Percentiles rank a stretch among this genome's conserved stretches.
Evolutionary conservation across 2,797 vertebrate genomes (phyloP).

Genomic region (Zonotrichia albicollis): DNA sequence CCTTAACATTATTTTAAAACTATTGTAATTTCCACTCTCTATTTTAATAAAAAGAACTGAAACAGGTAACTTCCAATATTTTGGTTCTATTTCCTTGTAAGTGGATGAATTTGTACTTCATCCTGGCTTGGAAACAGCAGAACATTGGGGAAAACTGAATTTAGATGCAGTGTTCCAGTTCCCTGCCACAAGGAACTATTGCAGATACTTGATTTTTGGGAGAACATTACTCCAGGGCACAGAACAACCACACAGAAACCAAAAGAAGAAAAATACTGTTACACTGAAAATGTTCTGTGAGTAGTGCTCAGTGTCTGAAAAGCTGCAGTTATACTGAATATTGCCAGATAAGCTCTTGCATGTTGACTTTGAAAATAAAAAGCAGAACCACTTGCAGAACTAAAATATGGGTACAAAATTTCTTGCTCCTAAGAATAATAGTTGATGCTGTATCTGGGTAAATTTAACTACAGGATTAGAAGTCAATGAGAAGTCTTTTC

Average conservation of each 20-base stretch:
- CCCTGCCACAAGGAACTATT: background rate
- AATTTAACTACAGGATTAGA: background rate
- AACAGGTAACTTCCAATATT: background rate
- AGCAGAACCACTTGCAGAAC: background rate
- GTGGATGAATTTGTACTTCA: background rate
- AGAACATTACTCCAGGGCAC: background rate
- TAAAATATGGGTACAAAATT: background rate
- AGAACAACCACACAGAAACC: background rate
- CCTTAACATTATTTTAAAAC: background rate
- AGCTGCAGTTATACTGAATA: background rate
- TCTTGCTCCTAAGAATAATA: background rate
- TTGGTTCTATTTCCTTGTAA: background rate
- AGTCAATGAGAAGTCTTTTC: background rate
- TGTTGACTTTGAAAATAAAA: background rate
- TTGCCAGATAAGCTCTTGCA: background rate
- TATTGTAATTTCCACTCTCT: rapidly evolving
- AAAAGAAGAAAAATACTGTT: background rate
- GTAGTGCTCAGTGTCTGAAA: background rate
- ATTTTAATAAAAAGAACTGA: background rate
- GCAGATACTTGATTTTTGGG: background rate
- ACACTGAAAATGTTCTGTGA: background rate
- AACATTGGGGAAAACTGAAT: background rate
- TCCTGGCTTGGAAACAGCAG: background rate
- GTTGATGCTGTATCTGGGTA: background rate
- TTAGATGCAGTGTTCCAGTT: background rate